A percentile compares a stretch with the other conserved stretches of the same genome.
Conservation (phyloP, 2,888 invertebrate species). For the Diarsia dahlii region DNA sequence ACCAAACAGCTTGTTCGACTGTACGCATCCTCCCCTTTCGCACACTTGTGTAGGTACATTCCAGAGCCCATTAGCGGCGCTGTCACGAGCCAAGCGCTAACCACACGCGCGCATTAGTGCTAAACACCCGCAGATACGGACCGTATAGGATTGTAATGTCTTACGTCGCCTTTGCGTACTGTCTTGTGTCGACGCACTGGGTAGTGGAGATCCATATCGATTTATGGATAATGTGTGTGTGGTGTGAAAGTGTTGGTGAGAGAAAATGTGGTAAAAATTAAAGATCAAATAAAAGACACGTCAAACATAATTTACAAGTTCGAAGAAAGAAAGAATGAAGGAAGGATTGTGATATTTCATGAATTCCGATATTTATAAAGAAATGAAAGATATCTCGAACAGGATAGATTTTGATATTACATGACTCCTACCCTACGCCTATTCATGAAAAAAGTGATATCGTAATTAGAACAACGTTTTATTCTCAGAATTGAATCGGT, state of each 20-base stretch:
- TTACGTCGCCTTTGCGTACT: conserved; percentile 6
- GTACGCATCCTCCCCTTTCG: conserved; percentile 3
- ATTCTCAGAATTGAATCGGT: background rate
- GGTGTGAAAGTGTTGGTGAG: background rate
- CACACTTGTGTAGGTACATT: conserved; percentile 41
- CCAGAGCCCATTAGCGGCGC: conserved; percentile 58
- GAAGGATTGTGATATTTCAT: too few relatives aligned
- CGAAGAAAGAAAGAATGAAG: background rate
- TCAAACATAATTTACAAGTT: background rate
- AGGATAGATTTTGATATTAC: too few relatives aligned
- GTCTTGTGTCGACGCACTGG: conserved; percentile 10
- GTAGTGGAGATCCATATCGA: background rate
- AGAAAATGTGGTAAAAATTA: background rate
- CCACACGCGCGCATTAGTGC: conserved; percentile 58
- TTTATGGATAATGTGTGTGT: background rate
- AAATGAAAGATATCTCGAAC: too few relatives aligned
- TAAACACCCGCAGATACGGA: conserved; percentile 50
- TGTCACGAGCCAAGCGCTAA: conserved; percentile 55
- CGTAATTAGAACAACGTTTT: background rate
- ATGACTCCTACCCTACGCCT: too few relatives aligned
- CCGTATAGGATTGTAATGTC: conserved; percentile 15
- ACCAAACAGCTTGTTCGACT: background rate
- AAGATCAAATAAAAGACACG: background rate
- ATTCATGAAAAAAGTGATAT: background rate
- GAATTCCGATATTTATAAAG: too few relatives aligned